These are phyloP conservation scores for Euphysa ruthae DNA, from an alignment of 30 jellyfish, hydroid and myxozoan species.

Conservation along the genomic window DNA sequence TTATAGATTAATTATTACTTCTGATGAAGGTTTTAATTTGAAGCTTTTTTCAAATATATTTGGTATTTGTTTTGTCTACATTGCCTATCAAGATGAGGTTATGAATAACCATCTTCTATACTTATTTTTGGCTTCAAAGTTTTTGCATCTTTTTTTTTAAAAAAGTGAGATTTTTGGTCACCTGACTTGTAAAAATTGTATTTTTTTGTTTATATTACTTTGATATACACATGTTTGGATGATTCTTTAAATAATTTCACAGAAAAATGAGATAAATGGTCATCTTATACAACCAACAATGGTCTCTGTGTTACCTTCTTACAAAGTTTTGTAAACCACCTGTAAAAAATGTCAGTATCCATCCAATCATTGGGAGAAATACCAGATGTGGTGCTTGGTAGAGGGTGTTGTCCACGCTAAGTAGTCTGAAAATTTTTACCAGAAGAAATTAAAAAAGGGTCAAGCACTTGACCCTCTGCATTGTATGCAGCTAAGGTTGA, in stretches of 20 bases:
- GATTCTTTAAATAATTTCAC: constrained; percentile 16
- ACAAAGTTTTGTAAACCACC: constrained; percentile 19
- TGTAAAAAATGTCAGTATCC: constrained; percentile 1
- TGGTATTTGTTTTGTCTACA: too few relatives aligned
- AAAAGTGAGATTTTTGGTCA: too few relatives aligned
- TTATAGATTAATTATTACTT: too few relatives aligned
- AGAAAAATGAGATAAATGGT: constrained; percentile 41
- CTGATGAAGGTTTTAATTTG: too few relatives aligned
- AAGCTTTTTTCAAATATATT: too few relatives aligned
- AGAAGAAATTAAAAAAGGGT: background rate
- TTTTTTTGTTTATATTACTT: too few relatives aligned
- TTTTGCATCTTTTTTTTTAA: too few relatives aligned
- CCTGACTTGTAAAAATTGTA: too few relatives aligned
- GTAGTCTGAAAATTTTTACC: constrained; percentile 11
- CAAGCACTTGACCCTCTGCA: background rate
- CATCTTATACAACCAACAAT: constrained; percentile 25
- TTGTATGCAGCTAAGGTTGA: constrained; percentile 11
- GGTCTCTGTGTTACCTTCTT: constrained; percentile 31
- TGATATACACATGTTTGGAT: background rate
- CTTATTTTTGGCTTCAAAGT: too few relatives aligned
- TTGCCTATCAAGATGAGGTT: too few relatives aligned
- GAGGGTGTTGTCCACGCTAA: background rate
- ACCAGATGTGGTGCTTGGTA: background rate
- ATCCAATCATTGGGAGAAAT: constrained; percentile 7
- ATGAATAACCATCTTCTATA: too few relatives aligned